These are phyloP conservation scores for Ptilodon capucinus DNA, from an alignment of 2,888 invertebrate genomes.

Conservation along the genomic window DNA sequence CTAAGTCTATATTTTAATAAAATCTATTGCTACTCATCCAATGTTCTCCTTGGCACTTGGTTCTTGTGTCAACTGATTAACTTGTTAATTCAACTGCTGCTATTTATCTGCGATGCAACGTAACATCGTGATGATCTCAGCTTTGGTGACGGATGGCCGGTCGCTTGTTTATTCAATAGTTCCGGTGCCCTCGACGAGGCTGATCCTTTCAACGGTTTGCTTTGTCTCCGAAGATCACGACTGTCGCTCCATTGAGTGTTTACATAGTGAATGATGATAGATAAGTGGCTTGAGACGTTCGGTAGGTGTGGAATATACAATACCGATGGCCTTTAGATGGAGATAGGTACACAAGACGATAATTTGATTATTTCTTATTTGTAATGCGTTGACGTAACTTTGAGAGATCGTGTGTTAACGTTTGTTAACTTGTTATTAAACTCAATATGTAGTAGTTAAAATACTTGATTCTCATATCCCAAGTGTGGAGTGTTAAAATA, in stretches of 20 bases:
- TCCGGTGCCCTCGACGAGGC: slow-evolving; percentile 29
- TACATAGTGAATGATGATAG: slow-evolving; percentile 5
- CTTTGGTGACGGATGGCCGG: slow-evolving; percentile 35
- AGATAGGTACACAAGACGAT: neutral
- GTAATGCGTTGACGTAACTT: no score
- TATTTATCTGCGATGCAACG: slow-evolving; percentile 2
- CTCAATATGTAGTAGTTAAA: no score
- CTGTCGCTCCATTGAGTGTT: slow-evolving; percentile 19
- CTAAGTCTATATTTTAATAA: no score
- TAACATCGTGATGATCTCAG: slow-evolving; percentile 20
- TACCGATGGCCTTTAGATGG: neutral
- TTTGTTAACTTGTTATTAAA: no score
- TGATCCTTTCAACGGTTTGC: slow-evolving; percentile 34
- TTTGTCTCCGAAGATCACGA: slow-evolving; percentile 30
- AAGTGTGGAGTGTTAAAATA: no score
- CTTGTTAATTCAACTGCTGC: slow-evolving; percentile 11
- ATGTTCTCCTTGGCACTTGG: no score
- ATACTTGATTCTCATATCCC: no score
- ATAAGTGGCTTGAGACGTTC: slow-evolving; percentile 1
- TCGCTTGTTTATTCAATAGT: slow-evolving; percentile 49
- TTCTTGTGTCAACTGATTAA: no score
- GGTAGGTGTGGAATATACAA: no score
- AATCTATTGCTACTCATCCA: no score
- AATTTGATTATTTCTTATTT: neutral
- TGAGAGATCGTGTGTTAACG: no score